A percentile compares a stretch with the other conserved stretches of the same genome.
Conservation (phyloP, 2,113 vertebrate genomes). For the Calonectris borealis region DNA sequence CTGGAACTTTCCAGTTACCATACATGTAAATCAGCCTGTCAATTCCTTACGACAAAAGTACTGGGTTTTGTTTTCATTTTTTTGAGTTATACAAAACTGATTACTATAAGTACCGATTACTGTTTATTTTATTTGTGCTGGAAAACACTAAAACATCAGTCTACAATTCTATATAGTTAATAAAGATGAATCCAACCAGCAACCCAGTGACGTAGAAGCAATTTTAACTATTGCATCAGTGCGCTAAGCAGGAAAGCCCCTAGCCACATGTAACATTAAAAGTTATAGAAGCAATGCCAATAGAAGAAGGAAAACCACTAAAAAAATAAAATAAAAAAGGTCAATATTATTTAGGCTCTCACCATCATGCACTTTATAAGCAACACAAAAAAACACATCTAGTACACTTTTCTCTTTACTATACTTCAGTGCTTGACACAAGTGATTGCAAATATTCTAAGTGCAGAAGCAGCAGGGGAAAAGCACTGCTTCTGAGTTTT, state of each 20-base stretch:
- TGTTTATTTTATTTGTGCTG: constrained; percentile 87
- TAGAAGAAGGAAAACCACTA: constrained; percentile 81
- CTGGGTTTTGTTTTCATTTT: constrained; percentile 74
- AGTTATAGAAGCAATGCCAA: constrained; percentile 88
- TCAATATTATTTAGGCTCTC: constrained; percentile 84
- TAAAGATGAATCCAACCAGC: constrained; percentile 89
- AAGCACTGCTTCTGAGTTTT: constrained; percentile 72
- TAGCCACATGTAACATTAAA: constrained; percentile 84
- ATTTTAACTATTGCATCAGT: constrained; percentile 85
- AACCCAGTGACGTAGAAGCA: constrained; percentile 87
- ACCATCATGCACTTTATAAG: constrained; percentile 97
- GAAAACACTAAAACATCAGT: constrained; percentile 87
- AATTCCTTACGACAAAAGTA: constrained; percentile 88
- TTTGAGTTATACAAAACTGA: constrained; percentile 94
- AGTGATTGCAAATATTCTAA: constrained; percentile 83
- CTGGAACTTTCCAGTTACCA: constrained; percentile 89
- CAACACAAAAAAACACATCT: constrained; percentile 92
- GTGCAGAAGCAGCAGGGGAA: constrained; percentile 76
- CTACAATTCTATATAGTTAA: constrained; percentile 86
- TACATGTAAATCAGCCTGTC: constrained; percentile 87
- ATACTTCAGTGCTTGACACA: constrained; percentile 87
- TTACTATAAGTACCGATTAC: constrained; percentile 87
- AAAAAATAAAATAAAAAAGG: constrained; percentile 79
- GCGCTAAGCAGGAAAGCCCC: constrained; percentile 83
- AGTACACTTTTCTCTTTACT: constrained; percentile 85